Evolutionary conservation across 2,113 vertebrate species (phyloP).

Genomic region (Ginglymostoma cirratum): DNA sequence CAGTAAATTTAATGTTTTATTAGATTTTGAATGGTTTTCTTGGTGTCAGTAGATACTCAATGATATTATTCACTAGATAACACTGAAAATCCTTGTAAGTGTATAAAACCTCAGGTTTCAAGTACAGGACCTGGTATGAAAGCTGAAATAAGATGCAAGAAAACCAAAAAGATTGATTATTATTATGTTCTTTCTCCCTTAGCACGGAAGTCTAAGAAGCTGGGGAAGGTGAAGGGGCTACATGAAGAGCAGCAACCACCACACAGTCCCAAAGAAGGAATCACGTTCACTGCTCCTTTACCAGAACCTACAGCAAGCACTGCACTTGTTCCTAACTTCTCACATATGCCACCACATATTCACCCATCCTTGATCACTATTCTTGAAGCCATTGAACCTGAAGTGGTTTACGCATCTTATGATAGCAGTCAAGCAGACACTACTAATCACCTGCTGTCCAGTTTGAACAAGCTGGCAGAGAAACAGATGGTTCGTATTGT

Average conservation of each 20-base stretch:
- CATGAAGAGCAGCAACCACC: constrained; percentile 70
- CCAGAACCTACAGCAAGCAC: constrained; percentile 77
- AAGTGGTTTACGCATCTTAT: constrained; percentile 85
- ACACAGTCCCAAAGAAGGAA: constrained; percentile 76
- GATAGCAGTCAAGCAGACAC: constrained; percentile 86
- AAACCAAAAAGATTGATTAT: not conserved
- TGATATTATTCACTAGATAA: not conserved
- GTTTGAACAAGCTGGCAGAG: constrained; percentile 88
- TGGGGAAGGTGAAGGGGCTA: constrained; percentile 89
- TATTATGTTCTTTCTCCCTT: constrained; percentile 41
- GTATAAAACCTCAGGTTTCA: not conserved
- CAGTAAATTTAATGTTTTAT: not conserved
- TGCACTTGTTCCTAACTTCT: constrained; percentile 76
- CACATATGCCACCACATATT: constrained; percentile 73
- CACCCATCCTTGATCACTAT: constrained; percentile 80
- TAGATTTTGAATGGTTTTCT: not conserved
- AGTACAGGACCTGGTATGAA: not conserved
- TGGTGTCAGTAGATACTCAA: not conserved
- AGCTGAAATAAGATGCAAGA: not conserved
- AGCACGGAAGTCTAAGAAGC: constrained; percentile 96
- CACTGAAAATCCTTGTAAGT: not conserved
- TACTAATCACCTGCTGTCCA: constrained; percentile 87
- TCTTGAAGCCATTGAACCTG: constrained; percentile 91
- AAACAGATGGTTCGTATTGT: constrained; percentile 99
- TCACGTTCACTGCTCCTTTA: constrained; percentile 69